phyloP scores from a whole-genome alignment of 2,888 invertebrate genomes.

The Archips xylosteana region DNA sequence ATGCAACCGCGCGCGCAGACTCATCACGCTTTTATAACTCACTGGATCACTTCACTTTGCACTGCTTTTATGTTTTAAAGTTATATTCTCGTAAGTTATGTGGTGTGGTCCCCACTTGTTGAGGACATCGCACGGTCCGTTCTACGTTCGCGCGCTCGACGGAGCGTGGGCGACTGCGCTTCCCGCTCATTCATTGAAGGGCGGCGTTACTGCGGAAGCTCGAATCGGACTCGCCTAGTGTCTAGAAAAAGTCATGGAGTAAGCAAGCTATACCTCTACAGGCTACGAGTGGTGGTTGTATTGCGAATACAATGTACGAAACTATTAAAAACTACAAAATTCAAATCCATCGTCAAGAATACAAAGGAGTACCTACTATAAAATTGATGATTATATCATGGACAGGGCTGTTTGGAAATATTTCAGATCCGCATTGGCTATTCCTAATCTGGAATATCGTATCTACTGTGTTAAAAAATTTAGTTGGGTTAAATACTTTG shows the following conservation, averaged over 20 bases:
- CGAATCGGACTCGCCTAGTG: constrained; percentile 57
- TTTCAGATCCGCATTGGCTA: too few relatives aligned
- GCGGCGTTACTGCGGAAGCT: constrained; percentile 60
- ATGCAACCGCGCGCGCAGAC: constrained; percentile 48
- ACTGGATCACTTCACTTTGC: constrained; percentile 50
- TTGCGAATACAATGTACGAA: too few relatives aligned
- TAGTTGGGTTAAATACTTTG: too few relatives aligned
- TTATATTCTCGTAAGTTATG: constrained; percentile 45
- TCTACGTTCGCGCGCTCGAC: constrained; percentile 81
- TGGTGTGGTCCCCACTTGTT: constrained; percentile 69
- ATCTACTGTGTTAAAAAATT: too few relatives aligned
- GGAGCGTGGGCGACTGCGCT: constrained; percentile 82
- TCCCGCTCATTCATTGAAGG: constrained; percentile 75
- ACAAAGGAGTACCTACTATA: too few relatives aligned
- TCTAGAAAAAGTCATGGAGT: neutral
- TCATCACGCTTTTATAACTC: constrained; percentile 47
- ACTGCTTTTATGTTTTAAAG: constrained; percentile 40
- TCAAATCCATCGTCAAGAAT: too few relatives aligned
- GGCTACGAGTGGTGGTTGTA: too few relatives aligned
- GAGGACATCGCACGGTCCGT: constrained; percentile 58
- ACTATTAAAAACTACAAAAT: too few relatives aligned
- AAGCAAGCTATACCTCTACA: too few relatives aligned
- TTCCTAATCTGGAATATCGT: too few relatives aligned
- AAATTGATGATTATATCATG: too few relatives aligned
- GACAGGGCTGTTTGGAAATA: too few relatives aligned